These are phyloP conservation scores for Scrobipalpa atriplicella DNA, from an alignment of 2,888 invertebrate species.

Conservation along the genomic window DNA sequence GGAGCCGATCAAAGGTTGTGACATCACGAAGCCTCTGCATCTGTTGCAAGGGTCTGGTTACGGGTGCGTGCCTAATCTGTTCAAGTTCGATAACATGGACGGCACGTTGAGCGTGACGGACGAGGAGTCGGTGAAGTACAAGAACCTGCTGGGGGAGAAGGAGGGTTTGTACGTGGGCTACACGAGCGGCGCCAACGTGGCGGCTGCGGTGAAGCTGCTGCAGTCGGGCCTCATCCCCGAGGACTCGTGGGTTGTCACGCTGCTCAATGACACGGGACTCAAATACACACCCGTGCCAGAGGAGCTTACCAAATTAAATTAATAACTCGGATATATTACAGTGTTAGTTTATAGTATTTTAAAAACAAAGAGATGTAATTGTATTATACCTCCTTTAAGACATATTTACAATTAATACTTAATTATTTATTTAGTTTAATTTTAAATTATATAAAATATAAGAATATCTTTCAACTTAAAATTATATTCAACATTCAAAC, in stretches of 20 bases:
- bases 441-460: too few relatives aligned
- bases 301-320: constrained; percentile 39
- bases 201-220: constrained; percentile 69
- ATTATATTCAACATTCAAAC: too few relatives aligned
- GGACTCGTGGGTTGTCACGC: constrained; percentile 72
- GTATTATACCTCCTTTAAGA: too few relatives aligned
- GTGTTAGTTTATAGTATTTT: background rate
- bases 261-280: constrained; percentile 67
- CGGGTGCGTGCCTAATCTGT: constrained; percentile 68
- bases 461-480: too few relatives aligned
- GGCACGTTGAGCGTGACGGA: constrained; percentile 68
- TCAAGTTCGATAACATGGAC: constrained; percentile 67
- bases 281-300: constrained; percentile 70
- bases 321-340: background rate
- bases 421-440: too few relatives aligned
- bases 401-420: too few relatives aligned
- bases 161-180: constrained; percentile 75
- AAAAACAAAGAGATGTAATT: too few relatives aligned
- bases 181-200: constrained; percentile 74
- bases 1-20: constrained; percentile 67
- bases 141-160: constrained; percentile 63
- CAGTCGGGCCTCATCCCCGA: constrained; percentile 64
- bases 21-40: constrained; percentile 71
- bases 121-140: constrained; percentile 65
- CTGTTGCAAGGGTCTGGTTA: constrained; percentile 75